Evolutionary conservation across 1,140 invertebrate genomes (phyloP).

Genomic region (Battus philenor): DNA sequence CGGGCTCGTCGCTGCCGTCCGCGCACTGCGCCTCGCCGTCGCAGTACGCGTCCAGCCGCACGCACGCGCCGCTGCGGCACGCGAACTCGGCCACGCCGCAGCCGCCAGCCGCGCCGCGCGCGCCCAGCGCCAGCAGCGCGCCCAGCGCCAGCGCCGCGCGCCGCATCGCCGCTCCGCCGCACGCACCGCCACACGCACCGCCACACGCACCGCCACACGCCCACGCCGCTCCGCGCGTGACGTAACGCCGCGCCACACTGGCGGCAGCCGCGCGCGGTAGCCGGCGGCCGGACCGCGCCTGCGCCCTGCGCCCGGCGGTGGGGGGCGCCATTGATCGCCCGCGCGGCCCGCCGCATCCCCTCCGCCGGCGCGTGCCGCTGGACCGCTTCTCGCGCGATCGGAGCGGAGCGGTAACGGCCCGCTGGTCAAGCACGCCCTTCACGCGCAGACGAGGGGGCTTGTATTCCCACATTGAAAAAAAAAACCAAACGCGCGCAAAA

Average conservation of each 20-base stretch:
- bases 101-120: constrained; percentile 54
- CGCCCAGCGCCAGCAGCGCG: constrained; percentile 26
- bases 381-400: constrained; percentile 3
- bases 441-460: no score
- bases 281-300: constrained; percentile 8
- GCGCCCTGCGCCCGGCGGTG: constrained; percentile 7
- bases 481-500: no score
- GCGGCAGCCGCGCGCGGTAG: constrained; percentile 20
- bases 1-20: constrained; percentile 89
- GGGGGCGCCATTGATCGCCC: constrained; percentile 9
- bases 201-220: constrained; percentile 6
- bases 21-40: constrained; percentile 89
- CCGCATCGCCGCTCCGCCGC: constrained; percentile 10
- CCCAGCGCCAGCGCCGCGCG: constrained; percentile 14
- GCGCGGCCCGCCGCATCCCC: constrained; percentile 16
- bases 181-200: not conserved
- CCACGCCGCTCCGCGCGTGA: constrained; percentile 25
- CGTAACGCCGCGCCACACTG: constrained; percentile 45
- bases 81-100: constrained; percentile 89
- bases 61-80: constrained; percentile 86
- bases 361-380: not conserved
- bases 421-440: no score
- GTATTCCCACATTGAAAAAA: no score
- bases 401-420: no score
- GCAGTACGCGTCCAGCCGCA: constrained; percentile 90